Evolutionary conservation across 2,113 vertebrate species (phyloP).

Genomic region (Saccopteryx leptura): DNA sequence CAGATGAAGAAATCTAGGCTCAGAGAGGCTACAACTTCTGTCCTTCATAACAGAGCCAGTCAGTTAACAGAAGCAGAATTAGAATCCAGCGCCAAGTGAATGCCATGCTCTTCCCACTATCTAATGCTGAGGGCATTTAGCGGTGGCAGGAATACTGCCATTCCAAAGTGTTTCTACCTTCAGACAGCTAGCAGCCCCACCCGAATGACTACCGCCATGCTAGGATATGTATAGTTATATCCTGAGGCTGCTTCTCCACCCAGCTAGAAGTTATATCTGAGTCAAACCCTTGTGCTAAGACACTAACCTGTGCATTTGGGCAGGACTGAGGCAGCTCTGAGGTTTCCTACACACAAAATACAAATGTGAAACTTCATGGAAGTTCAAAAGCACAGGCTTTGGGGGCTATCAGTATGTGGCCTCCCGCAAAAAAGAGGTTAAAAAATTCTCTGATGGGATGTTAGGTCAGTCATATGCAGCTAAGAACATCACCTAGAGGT

Average conservation of each 20-base stretch:
- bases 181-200: not conserved
- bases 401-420: not conserved
- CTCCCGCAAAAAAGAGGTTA: not conserved
- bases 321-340: not conserved
- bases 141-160: not conserved
- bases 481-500: not conserved
- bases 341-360: not conserved
- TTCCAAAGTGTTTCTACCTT: not conserved
- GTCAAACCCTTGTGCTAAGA: not conserved
- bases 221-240: fast-evolving
- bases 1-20: slow-evolving; percentile 17
- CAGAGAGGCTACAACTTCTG: not conserved
- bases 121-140: not conserved
- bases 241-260: not conserved
- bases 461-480: not conserved
- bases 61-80: slow-evolving; percentile 20
- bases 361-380: not conserved
- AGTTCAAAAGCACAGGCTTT: not conserved
- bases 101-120: not conserved
- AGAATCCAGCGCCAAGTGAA: not conserved
- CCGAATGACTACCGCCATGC: not conserved
- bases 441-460: not conserved
- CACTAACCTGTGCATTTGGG: not conserved
- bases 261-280: not conserved
- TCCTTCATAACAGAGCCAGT: not conserved